A percentile compares a stretch with the other conserved stretches of the same genome.
phyloP scores from a whole-genome alignment of 2,888 invertebrate species.

The Corbicula japonica region DNA sequence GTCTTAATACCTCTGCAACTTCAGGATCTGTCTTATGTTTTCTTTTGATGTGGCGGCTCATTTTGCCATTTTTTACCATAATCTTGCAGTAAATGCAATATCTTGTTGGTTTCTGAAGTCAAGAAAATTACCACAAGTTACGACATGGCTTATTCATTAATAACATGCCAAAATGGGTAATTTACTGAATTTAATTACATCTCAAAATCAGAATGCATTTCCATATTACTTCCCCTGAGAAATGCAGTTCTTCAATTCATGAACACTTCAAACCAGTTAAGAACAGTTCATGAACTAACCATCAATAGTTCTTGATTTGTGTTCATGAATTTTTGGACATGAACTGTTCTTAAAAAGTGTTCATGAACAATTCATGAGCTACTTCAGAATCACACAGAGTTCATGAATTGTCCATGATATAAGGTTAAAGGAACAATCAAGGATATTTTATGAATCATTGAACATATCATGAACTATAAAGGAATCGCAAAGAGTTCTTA shows the following conservation, averaged over 20 bases:
- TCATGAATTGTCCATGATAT: conserved; percentile 26
- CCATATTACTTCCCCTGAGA: conserved; percentile 22
- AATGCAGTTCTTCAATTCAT: conserved; percentile 28
- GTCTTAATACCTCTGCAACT: too few species aligned
- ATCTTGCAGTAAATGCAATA: too few species aligned
- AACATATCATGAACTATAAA: conserved; percentile 1
- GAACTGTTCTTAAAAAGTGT: conserved; percentile 26
- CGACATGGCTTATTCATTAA: too few species aligned
- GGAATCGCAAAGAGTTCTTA: background rate
- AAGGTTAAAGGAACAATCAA: conserved; percentile 11
- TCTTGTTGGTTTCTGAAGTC: too few species aligned
- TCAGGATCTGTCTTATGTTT: too few species aligned
- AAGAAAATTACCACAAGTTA: too few species aligned
- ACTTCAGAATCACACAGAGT: conserved; percentile 11
- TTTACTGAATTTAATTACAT: too few species aligned
- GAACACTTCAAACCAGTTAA: conserved; percentile 21
- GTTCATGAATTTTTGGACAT: conserved; percentile 37
- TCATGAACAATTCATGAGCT: conserved; percentile 30
- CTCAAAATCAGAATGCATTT: too few species aligned
- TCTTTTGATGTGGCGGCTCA: too few species aligned
- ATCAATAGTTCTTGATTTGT: conserved; percentile 22
- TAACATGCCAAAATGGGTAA: too few species aligned
- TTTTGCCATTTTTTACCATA: too few species aligned
- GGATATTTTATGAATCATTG: conserved; percentile 18
- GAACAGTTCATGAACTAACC: conserved; percentile 30